Evolutionary conservation across 2,113 vertebrate species (phyloP).

Genomic region (Halichoeres trimaculatus): DNA sequence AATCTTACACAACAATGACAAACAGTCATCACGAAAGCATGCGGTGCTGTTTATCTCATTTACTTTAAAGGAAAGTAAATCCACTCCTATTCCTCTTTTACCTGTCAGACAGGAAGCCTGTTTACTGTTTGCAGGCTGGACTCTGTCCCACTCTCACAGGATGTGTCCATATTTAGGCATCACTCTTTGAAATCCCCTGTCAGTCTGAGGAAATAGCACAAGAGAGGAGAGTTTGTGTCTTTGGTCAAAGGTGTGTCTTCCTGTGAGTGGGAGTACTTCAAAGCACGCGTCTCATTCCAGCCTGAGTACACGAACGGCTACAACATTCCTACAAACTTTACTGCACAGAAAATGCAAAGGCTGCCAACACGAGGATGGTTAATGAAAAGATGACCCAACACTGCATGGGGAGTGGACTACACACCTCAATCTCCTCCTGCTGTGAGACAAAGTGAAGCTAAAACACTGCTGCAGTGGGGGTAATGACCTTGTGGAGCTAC

Average conservation of each 20-base stretch:
- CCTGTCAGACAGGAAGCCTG: constrained; percentile 59
- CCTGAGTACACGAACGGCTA: neutral
- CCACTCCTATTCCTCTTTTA: constrained; percentile 15
- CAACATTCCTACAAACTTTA: neutral
- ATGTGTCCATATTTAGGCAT: constrained; percentile 72
- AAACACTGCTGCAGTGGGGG: no score
- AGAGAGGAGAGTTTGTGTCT: constrained; percentile 17
- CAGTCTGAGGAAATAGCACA: constrained; percentile 39
- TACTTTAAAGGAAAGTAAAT: neutral
- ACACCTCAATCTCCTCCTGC: no score
- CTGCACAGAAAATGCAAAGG: no score
- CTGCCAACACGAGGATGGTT: no score
- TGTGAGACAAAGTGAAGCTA: no score
- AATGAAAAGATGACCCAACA: no score
- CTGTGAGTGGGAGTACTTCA: constrained; percentile 65
- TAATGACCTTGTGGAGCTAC: no score
- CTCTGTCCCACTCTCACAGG: constrained; percentile 30
- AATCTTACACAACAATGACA: neutral
- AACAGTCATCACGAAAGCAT: neutral
- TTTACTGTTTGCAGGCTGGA: neutral
- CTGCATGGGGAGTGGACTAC: no score
- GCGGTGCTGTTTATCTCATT: neutral
- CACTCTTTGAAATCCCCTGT: constrained; percentile 37
- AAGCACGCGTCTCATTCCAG: constrained; percentile 23
- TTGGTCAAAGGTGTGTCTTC: constrained; percentile 61